Evolutionary conservation across 2,888 invertebrate genomes (phyloP), one percentile per base, ranked within the genome.

Genomic region (Acrocyrtus sp.): DNA sequence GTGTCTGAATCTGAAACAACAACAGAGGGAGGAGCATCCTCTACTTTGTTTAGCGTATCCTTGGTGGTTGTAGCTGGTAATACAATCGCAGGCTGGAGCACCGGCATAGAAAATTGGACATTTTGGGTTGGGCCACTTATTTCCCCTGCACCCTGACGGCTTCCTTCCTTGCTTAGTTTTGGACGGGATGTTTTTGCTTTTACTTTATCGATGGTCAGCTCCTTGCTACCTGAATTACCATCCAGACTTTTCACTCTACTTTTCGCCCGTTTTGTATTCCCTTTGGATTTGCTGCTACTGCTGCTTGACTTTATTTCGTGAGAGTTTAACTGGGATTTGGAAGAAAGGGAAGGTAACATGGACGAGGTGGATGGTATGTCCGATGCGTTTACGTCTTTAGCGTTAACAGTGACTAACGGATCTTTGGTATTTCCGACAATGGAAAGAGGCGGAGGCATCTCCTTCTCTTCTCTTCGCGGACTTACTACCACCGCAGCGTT

Each of bases 401-500:
- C 27, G 27, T 12, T 27, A 22, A n/a, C 22, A 41, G 8, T 57
- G 45, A 67, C 56, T 63, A 56, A 19, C 19, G 60, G 26, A 29
- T 72, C 72, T 72, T 72, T 72, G 57, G 63, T 56, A 63, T 48
- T 56, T 22, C 63, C 58, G 24, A 21, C 26, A 17, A 26, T 22
- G 19, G 41, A 43, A 17, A 43, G 15, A 17, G 57, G 62, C 12
- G 58, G 61, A n/a, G 65, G 57, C 24, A 57, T 70, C 53, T 70
- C 67, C 45, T 69, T 73, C 39, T 81, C 80, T 41, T 80, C 80
- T 53, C 80, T 67, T 26, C 82, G 90, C 5, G 82, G 81, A 69
- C 82, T 92, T 80, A 93, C 93, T 54, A 95, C 93, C 45, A 93
- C 93, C 0, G 93, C 92, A 19, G 87, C 86, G 83, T 93, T 94